A percentile compares a stretch with the other conserved stretches of the same genome.
Conservation (phyloP, 2,797 vertebrate species). For the Dromococcyx pavoninus region DNA sequence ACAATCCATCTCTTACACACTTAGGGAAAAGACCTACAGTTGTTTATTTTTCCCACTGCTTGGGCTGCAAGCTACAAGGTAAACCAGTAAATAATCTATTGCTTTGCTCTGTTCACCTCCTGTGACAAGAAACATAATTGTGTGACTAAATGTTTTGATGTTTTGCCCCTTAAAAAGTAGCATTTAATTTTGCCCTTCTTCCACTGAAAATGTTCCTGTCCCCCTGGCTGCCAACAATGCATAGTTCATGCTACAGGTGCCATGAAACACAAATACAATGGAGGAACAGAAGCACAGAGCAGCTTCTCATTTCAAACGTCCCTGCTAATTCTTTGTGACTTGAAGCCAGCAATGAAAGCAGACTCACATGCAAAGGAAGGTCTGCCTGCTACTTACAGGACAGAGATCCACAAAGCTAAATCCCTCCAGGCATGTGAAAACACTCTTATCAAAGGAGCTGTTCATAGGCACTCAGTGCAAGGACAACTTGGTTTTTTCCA, state of each 20-base stretch:
- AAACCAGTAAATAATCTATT: background rate
- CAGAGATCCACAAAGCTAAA: conserved; percentile 63
- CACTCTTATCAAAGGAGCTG: conserved; percentile 68
- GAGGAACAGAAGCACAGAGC: background rate
- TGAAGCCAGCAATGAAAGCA: conserved; percentile 41
- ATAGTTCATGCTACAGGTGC: background rate
- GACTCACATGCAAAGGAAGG: conserved; percentile 39
- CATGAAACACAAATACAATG: conserved; percentile 2
- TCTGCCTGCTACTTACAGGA: conserved; percentile 15
- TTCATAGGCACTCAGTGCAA: conserved; percentile 51
- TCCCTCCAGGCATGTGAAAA: conserved; percentile 70
- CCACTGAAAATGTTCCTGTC: background rate
- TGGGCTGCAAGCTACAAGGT: background rate
- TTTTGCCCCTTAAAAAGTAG: background rate
- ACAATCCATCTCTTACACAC: background rate
- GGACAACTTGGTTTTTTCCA: conserved; percentile 43
- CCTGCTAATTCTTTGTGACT: background rate
- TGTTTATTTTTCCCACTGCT: background rate
- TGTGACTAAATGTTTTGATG: background rate
- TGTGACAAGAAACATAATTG: background rate
- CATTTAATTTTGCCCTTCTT: background rate
- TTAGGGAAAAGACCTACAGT: background rate
- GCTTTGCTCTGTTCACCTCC: background rate
- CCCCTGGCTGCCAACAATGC: background rate
- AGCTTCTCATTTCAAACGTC: background rate